Evolutionary conservation across 2,113 vertebrate species (phyloP), one percentile per base, ranked within the genome.

Genomic region (Crotalus horridus): DNA sequence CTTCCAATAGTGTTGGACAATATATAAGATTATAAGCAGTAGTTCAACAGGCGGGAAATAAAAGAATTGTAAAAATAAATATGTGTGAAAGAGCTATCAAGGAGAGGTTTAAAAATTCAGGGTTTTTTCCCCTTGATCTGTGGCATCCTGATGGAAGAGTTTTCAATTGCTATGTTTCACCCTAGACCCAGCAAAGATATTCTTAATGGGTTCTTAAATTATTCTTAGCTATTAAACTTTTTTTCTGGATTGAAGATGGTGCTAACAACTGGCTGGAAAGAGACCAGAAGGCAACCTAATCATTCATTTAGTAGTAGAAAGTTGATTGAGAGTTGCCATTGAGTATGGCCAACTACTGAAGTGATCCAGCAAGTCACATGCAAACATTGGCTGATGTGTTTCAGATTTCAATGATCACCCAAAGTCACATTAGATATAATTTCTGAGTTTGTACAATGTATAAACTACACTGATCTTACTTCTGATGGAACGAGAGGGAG

Each of bases 81-180:
- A 90, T 0, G 12, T n/a, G 26, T 33, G 0, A 59, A 90, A 11
- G 39, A 90, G 9, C 13, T 51, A 90, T 51, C 11, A 69, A 53
- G 29, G 61, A 29, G 39, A 64, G 24, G 13, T 48, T 64, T 23
- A 90, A 90, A 74, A 43, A 81, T 3, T 81, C 69, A 39, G 6
- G 1, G 6, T 74, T 74, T 81, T 74, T 20, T 9, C 7, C 7
- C 1, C 29, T 69, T 69, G 64, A 15, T 64, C 46, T 48, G 46
- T 48, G 46, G 46, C 55, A 56, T 56, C 55, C 55, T 56, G 55
- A 56, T 17, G 55, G 55, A 56, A 56, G 55, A 20, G 3, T 56
- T 56, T 56, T 56, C 55, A 56, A 17, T 56, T 56, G 55, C 17
- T 81, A 81, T 81, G 5, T 87, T 51, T 33, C 43, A 87, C 85